phyloP scores from a whole-genome alignment of 2,113 vertebrate genomes.

The Mastomys coucha region DNA sequence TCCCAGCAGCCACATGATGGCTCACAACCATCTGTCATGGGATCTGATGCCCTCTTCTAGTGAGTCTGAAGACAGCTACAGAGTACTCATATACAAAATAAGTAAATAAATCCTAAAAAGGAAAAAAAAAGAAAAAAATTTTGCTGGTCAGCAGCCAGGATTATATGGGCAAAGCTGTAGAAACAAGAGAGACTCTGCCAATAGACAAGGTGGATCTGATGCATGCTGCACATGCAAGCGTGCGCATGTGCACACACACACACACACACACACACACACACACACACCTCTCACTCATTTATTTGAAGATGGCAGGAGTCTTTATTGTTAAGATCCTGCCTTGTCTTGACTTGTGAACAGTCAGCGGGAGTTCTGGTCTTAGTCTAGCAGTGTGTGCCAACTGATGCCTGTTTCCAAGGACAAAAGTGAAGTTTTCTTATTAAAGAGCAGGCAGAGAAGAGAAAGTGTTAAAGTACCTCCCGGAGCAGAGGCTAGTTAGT shows the following conservation, averaged over 20 bases:
- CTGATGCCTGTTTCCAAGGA: background rate
- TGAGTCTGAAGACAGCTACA: too few species aligned
- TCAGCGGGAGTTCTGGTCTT: background rate
- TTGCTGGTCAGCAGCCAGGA: background rate
- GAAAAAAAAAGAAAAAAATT: too few species aligned
- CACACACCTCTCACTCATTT: background rate
- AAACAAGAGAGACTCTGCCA: background rate
- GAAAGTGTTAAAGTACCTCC: background rate
- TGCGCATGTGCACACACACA: background rate
- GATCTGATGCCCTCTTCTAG: too few species aligned
- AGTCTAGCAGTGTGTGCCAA: background rate
- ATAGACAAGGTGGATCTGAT: background rate
- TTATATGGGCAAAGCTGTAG: background rate
- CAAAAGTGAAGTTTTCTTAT: background rate
- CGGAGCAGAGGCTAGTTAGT: background rate
- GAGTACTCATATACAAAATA: too few species aligned
- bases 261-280: background rate
- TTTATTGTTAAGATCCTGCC: constrained; percentile 15
- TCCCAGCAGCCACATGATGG: too few species aligned
- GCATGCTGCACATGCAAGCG: background rate
- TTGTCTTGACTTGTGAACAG: background rate
- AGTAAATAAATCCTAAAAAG: too few species aligned
- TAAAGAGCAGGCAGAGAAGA: background rate
- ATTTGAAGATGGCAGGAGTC: background rate
- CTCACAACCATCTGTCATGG: too few species aligned